Percentiles rank a stretch among this genome's conserved stretches.
Evolutionary conservation across 1,140 invertebrate genomes (phyloP).

Genomic region (Bombus turneri): DNA sequence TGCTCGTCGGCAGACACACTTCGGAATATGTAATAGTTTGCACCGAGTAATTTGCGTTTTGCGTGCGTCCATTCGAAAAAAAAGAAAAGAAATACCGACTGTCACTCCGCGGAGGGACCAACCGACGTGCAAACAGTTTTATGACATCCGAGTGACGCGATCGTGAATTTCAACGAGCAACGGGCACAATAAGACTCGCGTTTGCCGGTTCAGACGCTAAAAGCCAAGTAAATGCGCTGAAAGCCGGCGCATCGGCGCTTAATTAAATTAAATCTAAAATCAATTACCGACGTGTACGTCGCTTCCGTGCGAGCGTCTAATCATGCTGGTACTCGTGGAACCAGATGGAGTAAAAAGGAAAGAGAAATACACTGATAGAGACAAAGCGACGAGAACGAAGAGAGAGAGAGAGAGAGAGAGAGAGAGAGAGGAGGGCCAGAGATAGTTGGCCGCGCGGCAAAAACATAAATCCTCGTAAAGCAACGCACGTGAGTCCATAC

Average conservation of each 20-base stretch:
- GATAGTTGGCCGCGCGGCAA: conserved; percentile 39
- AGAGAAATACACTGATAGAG: not conserved
- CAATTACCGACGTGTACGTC: conserved; percentile 48
- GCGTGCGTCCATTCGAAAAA: not conserved
- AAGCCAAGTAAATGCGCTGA: conserved; percentile 44
- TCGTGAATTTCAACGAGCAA: conserved; percentile 16
- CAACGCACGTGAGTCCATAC: conserved; percentile 49
- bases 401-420: not conserved
- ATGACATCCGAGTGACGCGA: conserved; percentile 12
- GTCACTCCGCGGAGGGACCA: not conserved
- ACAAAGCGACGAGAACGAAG: not conserved
- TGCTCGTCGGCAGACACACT: not conserved
- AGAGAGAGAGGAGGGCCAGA: not conserved
- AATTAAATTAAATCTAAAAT: conserved; percentile 67
- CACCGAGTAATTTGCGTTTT: not conserved
- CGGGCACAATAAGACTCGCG: conserved; percentile 11
- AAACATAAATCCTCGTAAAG: conserved; percentile 52
- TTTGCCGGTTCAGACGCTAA: conserved; percentile 27
- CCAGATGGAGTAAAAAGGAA: not conserved
- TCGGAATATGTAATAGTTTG: not conserved
- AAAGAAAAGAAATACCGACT: not conserved
- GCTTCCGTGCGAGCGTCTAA: conserved; percentile 47
- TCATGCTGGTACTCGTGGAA: not conserved
- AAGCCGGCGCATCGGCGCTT: conserved; percentile 50
- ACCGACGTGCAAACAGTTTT: conserved; percentile 14